A percentile compares a stretch with the other conserved stretches of the same genome.
These are phyloP conservation scores for Bombus pyrosoma DNA, from an alignment of 1,140 invertebrate genomes.

Conservation along the genomic window DNA sequence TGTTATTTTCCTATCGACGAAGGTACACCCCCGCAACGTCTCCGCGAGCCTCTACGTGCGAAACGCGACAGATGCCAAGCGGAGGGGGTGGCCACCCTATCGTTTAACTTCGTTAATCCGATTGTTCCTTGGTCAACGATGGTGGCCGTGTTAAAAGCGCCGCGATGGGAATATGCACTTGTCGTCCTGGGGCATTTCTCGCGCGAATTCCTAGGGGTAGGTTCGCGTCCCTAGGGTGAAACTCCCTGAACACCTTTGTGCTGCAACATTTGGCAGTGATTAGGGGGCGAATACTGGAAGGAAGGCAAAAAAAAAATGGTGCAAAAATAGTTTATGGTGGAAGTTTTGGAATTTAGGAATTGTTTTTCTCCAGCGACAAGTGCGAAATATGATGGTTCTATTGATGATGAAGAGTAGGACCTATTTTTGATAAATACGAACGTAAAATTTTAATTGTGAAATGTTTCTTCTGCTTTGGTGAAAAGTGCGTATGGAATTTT, in stretches of 20 bases:
- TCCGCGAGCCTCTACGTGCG: slow-evolving; percentile 63
- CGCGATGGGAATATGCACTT: slow-evolving; percentile 74
- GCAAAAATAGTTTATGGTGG: neutral
- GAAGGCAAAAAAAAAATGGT: no score
- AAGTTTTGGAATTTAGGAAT: neutral
- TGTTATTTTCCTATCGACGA: slow-evolving; percentile 30
- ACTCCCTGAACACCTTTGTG: slow-evolving; percentile 6
- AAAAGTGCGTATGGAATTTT: no score
- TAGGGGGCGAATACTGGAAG: neutral
- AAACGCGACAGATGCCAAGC: slow-evolving; percentile 70
- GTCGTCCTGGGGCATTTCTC: slow-evolving; percentile 56
- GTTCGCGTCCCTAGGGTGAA: neutral
- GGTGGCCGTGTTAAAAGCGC: slow-evolving; percentile 57
- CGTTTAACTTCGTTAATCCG: slow-evolving; percentile 76
- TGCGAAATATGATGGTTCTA: no score
- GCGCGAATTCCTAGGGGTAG: slow-evolving; percentile 12
- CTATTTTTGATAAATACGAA: no score
- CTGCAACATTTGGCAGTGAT: slow-evolving; percentile 20
- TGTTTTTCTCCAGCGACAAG: neutral
- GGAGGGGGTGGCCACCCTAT: slow-evolving; percentile 47
- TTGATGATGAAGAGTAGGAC: no score
- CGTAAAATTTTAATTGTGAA: no score
- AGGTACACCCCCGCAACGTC: slow-evolving; percentile 59
- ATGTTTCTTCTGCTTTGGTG: no score
- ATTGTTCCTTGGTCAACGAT: slow-evolving; percentile 68